Evolutionary conservation across 2,113 vertebrate genomes (phyloP), one percentile per base, ranked within the genome.

Genomic region (Hemicordylus capensis): DNA sequence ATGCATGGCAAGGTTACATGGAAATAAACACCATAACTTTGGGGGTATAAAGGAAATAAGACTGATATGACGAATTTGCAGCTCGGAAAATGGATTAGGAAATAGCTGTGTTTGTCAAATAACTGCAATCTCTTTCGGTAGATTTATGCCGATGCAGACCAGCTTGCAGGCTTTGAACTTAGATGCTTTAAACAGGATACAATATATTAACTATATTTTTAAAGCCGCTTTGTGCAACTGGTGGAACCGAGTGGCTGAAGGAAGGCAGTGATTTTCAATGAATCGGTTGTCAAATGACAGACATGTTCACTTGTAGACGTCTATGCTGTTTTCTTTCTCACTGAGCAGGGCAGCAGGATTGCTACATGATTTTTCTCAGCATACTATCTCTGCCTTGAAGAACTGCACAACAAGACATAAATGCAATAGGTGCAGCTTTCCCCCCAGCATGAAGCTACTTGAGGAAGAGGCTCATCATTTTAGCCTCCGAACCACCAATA

Each of bases 51-150:
- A 89, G 87, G 61, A 74, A n/a, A 26, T 6, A 80, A 61, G 75
- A 58, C 84, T 87, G 42, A 46, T 46, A 80, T 31, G 66, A 2
- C n/a, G 70, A 61, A 80, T 85, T 80, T 85, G 56, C 76, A 83
- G 70, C 63, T 66, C 72, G 19, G 75, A 39, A 80, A 85, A 67
- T 39, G 46, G 26, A 6, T 83, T 4, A 56, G 61, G 81, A 85
- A 77, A 46, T 66, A 19, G 2, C 83, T 72, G 48, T 2, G 0
- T 54, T 70, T 0, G 0, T 70, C 84, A 54, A 17, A 82, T 80
- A 37, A 1, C 70, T 20, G 76, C 0, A 0, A 48, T 31, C 75
- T 84, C 64, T 87, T 70, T 26, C 42, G 56, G 64, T 6, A 22
- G 84, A 28, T 28, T 83, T 87, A 83, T 83, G 83, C 74, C 12